A percentile compares a stretch with the other conserved stretches of the same genome.
phyloP scores from a whole-genome alignment of 1,140 invertebrate species.

The Aricia agestis region DNA sequence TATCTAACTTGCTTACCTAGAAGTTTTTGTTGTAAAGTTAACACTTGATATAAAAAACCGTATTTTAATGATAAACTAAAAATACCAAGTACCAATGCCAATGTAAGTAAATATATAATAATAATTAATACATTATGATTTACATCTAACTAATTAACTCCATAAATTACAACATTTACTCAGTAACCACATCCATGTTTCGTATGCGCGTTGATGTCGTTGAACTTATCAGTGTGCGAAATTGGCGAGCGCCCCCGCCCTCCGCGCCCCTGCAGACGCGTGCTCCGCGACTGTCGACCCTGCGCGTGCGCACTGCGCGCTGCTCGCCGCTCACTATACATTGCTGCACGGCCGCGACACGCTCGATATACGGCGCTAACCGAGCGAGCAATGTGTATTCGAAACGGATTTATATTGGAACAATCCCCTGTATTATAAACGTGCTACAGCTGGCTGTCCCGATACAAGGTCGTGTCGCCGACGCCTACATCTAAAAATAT shows the following conservation, averaged over 20 bases:
- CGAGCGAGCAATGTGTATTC: conserved; percentile 16
- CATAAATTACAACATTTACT: background rate
- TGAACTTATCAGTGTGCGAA: conserved; percentile 69
- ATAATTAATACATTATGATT: too few species aligned
- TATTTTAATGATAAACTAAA: too few species aligned
- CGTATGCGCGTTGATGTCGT: conserved; percentile 48
- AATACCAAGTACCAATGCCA: too few species aligned
- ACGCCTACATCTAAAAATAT: conserved; percentile 66
- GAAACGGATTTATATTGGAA: conserved; percentile 35
- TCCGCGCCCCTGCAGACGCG: conserved; percentile 39
- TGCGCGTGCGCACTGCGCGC: conserved; percentile 24
- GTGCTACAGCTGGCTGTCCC: conserved; percentile 45
- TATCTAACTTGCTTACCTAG: too few species aligned
- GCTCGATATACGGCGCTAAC: background rate
- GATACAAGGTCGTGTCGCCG: conserved; percentile 61
- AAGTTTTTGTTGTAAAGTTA: too few species aligned
- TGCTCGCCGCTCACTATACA: conserved; percentile 23
- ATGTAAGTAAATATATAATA: too few species aligned
- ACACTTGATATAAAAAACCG: too few species aligned
- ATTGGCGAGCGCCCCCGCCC: conserved; percentile 59
- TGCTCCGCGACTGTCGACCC: conserved; percentile 31
- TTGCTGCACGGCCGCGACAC: conserved; percentile 20
- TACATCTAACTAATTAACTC: too few species aligned
- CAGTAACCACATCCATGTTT: conserved; percentile 52
- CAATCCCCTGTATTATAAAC: conserved; percentile 31